phyloP scores from a whole-genome alignment of 1,140 invertebrate genomes.

The Drosophila nigrodunni region DNA sequence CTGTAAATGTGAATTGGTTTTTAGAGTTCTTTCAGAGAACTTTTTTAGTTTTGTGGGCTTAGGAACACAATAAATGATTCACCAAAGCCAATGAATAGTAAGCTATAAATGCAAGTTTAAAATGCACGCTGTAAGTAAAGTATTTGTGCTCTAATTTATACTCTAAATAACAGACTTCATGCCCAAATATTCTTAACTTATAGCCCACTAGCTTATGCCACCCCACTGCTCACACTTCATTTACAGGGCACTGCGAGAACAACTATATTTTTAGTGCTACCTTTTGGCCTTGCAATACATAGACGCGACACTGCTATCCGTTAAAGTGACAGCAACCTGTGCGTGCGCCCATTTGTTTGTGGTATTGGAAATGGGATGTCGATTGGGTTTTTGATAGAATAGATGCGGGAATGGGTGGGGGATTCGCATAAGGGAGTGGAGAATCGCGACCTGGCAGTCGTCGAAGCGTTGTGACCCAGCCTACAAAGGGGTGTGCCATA shows the following conservation, averaged over 20 bases:
- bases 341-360: slow-evolving; percentile 44
- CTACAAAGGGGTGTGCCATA: slow-evolving; percentile 39
- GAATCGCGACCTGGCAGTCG: slow-evolving; percentile 30
- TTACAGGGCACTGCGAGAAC: slow-evolving; percentile 20
- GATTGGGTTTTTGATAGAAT: slow-evolving; percentile 10
- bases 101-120: too few species aligned
- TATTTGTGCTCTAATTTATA: too few species aligned
- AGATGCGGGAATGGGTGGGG: slow-evolving; percentile 4
- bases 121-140: too few species aligned
- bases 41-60: too few species aligned
- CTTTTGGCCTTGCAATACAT: slow-evolving; percentile 39
- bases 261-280: slow-evolving; percentile 33
- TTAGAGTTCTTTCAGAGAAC: background rate
- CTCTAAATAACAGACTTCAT: too few species aligned
- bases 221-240: background rate
- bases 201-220: background rate
- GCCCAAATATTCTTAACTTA: background rate
- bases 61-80: too few species aligned
- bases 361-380: slow-evolving; percentile 28
- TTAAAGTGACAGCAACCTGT: slow-evolving; percentile 45
- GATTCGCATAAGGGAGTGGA: slow-evolving; percentile 29
- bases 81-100: too few species aligned
- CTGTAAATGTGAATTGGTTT: slow-evolving; percentile 15
- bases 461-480: slow-evolving; percentile 43
- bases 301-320: slow-evolving; percentile 11